Conservation (phyloP, 2,113 vertebrate species). For the Shinisaurus crocodilurus region DNA sequence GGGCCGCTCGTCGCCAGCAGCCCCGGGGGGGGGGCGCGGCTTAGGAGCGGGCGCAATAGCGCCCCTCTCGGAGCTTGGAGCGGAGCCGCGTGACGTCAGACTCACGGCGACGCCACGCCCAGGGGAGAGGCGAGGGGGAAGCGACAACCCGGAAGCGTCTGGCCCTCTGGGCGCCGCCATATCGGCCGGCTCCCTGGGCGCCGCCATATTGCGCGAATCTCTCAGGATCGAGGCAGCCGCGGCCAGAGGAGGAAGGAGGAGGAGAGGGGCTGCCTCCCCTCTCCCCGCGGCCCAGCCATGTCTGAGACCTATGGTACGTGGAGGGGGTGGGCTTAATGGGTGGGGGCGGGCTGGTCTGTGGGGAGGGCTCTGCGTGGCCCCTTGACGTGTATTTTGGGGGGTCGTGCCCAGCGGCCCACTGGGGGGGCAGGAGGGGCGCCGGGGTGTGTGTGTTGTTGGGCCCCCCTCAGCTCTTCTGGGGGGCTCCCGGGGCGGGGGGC, state of each 20-base stretch:
- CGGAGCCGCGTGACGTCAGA: background rate
- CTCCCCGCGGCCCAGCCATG: background rate
- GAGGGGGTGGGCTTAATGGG: background rate
- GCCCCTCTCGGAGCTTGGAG: too few relatives aligned
- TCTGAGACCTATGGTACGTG: conserved; percentile 20
- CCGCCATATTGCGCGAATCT: conserved; percentile 17
- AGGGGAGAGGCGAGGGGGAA: background rate
- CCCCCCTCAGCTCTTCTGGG: too few relatives aligned
- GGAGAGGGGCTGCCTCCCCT: background rate
- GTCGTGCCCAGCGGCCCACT: too few relatives aligned
- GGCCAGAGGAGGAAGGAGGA: background rate
- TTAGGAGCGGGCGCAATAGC: accelerated
- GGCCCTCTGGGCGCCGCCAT: background rate
- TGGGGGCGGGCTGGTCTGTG: background rate
- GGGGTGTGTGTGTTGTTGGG: too few relatives aligned
- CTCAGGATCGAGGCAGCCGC: background rate
- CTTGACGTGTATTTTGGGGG: too few relatives aligned
- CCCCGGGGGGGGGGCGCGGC: too few relatives aligned
- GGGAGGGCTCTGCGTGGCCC: too few relatives aligned
- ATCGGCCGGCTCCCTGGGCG: conserved; percentile 16
- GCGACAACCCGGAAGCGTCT: conserved; percentile 11
- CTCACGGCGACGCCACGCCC: background rate
- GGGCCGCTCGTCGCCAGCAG: too few relatives aligned
- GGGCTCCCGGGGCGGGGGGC: too few relatives aligned
- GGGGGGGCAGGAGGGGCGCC: too few relatives aligned